Evolutionary conservation across 2,113 vertebrate species (phyloP).

Genomic region (Myotis lucifugus): DNA sequence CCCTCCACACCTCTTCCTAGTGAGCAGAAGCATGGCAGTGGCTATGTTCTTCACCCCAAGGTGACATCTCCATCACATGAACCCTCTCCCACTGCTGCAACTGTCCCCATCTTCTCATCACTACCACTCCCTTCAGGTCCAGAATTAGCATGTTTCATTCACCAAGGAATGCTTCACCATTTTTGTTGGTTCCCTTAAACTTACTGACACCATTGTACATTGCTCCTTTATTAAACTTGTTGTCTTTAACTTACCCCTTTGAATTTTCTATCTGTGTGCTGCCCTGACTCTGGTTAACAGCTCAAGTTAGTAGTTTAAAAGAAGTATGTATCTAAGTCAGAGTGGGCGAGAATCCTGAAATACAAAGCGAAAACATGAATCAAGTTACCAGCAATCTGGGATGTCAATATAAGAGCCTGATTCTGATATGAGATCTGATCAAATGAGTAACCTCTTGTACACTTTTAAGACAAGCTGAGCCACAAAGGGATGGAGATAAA

Average conservation of each 20-base stretch:
- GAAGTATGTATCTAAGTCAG: neutral
- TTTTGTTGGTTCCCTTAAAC: neutral
- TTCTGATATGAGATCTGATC: neutral
- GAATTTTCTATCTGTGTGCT: neutral
- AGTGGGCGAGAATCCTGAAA: neutral
- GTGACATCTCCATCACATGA: neutral
- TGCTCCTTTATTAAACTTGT: neutral
- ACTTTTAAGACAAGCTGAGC: neutral
- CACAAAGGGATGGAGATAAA: neutral
- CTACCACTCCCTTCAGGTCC: neutral
- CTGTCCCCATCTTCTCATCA: neutral
- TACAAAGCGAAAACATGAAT: neutral
- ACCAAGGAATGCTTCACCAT: neutral
- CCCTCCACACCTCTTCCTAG: rapidly evolving
- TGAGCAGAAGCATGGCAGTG: neutral
- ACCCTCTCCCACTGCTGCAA: neutral
- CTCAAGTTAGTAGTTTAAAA: neutral
- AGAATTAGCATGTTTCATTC: neutral
- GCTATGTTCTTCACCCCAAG: neutral
- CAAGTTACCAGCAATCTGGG: neutral
- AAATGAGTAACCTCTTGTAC: neutral
- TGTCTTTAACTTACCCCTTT: neutral
- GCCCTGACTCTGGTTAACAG: neutral
- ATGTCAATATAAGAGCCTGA: neutral
- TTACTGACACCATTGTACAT: neutral